Conservation (phyloP, 2,797 vertebrate genomes). For the Myotis pilosus region DNA sequence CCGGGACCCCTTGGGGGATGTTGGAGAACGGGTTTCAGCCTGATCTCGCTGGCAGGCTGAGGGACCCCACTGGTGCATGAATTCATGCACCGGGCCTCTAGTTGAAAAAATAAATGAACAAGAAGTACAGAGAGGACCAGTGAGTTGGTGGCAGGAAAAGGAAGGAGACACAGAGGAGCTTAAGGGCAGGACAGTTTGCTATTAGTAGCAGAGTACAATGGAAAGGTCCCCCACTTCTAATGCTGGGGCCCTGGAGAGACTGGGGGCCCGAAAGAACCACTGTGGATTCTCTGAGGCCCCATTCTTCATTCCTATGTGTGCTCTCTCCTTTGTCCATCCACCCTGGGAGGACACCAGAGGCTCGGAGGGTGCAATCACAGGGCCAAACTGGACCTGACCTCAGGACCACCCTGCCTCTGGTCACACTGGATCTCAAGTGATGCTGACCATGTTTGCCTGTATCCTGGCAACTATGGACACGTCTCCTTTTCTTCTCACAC, state of each 20-base stretch:
- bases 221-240: not conserved
- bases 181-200: not conserved
- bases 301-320: not conserved
- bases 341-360: not conserved
- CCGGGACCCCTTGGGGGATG: too few relatives aligned
- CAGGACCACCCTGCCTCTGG: not conserved
- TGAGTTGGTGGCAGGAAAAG: not conserved
- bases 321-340: not conserved
- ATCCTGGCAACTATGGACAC: not conserved
- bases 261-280: not conserved
- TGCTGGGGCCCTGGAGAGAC: not conserved
- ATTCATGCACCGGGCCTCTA: too few relatives aligned
- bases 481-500: not conserved
- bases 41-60: too few relatives aligned
- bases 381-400: not conserved
- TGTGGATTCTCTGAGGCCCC: not conserved
- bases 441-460: not conserved
- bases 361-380: not conserved
- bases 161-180: not conserved
- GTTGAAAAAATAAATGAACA: not conserved
- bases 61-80: too few relatives aligned
- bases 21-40: too few relatives aligned
- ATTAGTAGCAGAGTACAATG: not conserved
- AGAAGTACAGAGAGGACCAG: not conserved
- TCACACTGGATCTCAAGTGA: fast-evolving